These are phyloP conservation scores for Julus scandinavius DNA, from an alignment of 2,888 invertebrate genomes.

Conservation along the genomic window DNA sequence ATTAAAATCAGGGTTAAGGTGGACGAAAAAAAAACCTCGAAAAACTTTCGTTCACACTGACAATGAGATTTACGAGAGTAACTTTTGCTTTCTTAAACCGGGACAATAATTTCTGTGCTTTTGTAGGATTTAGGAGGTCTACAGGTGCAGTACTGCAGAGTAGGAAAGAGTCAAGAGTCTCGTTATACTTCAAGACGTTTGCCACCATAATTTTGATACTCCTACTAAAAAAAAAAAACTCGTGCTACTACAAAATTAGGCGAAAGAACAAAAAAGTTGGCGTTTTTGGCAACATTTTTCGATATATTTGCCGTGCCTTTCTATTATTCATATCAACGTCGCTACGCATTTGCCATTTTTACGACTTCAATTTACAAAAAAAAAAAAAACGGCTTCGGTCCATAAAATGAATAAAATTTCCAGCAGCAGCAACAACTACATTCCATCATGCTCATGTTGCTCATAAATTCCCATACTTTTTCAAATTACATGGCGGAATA, in stretches of 20 bases:
- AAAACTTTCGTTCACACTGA: background rate
- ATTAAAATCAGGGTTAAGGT: conserved; percentile 39
- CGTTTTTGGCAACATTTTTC: background rate
- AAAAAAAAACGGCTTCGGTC: background rate
- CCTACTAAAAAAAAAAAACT: background rate
- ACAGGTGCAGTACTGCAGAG: background rate
- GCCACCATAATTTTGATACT: background rate
- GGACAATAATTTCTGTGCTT: background rate
- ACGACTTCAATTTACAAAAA: conserved; percentile 26
- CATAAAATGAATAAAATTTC: conserved; percentile 26
- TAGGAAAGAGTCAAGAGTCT: background rate
- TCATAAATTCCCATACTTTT: background rate
- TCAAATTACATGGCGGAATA: background rate
- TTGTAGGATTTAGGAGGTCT: background rate
- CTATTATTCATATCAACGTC: conserved; percentile 4
- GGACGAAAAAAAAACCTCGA: background rate
- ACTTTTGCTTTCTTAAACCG: background rate
- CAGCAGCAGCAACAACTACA: conserved; percentile 3
- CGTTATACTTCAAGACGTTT: background rate
- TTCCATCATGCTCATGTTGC: conserved; percentile 4
- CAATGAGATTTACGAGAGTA: background rate
- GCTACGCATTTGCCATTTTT: background rate
- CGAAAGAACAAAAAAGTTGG: background rate
- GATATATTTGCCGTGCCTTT: conserved; percentile 18
- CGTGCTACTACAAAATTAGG: background rate